Evolutionary conservation across 2,797 vertebrate species (phyloP).

Genomic region (Mareca strepera): DNA sequence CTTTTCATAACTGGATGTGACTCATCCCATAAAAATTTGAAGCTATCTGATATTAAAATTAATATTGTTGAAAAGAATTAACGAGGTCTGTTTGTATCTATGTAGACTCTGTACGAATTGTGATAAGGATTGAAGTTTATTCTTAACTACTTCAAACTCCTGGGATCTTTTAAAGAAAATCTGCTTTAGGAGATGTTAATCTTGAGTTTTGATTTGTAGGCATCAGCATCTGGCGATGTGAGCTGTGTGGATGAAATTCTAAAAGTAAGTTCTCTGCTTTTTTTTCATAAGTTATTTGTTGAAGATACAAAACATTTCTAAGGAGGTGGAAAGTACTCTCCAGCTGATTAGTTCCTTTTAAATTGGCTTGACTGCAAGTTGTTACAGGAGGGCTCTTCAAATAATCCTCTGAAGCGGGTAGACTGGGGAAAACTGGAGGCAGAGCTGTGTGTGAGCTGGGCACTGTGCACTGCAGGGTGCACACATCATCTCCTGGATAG

Average conservation of each 20-base stretch:
- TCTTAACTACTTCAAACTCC: constrained; percentile 17
- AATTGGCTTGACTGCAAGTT: not conserved
- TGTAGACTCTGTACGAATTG: not conserved
- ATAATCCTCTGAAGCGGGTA: not conserved
- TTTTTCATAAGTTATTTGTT: not conserved
- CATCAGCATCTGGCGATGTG: constrained; percentile 89
- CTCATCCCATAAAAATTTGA: not conserved
- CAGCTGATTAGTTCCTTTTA: not conserved
- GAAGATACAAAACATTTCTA: not conserved
- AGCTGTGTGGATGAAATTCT: constrained; percentile 99
- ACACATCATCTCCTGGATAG: not conserved
- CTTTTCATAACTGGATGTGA: constrained; percentile 29
- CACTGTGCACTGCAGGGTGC: not conserved
- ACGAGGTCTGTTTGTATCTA: not conserved
- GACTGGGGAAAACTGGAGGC: not conserved
- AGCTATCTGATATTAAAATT: not conserved
- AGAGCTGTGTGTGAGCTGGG: not conserved
- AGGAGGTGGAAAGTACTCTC: not conserved
- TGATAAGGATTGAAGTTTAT: not conserved
- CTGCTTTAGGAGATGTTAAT: constrained; percentile 8
- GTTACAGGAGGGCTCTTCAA: not conserved
- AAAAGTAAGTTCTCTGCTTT: constrained; percentile 84
- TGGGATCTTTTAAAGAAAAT: not conserved
- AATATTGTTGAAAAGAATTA: not conserved
- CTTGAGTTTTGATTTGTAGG: constrained; percentile 80